Conservation (phyloP, 2,797 vertebrate genomes). For the Cossypha dichroa region DNA sequence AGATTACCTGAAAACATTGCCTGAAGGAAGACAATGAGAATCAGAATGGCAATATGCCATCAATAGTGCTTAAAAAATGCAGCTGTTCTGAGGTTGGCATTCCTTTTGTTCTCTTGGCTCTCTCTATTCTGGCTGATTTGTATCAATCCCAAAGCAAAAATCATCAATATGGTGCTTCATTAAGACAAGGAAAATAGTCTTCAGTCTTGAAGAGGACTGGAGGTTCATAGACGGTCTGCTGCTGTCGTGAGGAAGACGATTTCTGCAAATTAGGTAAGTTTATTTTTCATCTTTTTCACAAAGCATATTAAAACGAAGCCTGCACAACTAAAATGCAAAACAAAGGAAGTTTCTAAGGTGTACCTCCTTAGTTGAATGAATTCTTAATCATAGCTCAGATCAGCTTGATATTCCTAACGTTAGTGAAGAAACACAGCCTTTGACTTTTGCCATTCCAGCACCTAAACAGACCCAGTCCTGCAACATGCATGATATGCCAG, state of each 20-base stretch:
- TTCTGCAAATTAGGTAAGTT: slow-evolving; percentile 75
- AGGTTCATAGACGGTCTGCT: slow-evolving; percentile 78
- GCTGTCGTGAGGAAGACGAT: slow-evolving; percentile 80
- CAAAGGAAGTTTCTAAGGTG: fast-evolving
- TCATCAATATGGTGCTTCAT: slow-evolving; percentile 69
- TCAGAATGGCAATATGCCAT: slow-evolving; percentile 25
- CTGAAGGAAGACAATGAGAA: slow-evolving; percentile 28
- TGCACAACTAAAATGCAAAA: not conserved
- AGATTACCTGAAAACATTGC: slow-evolving; percentile 35
- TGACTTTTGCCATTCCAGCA: not conserved
- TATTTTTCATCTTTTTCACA: not conserved
- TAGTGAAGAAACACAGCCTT: not conserved
- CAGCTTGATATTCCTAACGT: not conserved
- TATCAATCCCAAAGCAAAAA: not conserved
- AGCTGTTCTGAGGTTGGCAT: not conserved
- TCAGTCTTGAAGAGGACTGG: slow-evolving; percentile 90
- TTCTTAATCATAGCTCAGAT: not conserved
- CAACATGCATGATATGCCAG: fast-evolving
- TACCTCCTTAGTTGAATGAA: not conserved
- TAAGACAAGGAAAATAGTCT: slow-evolving; percentile 87
- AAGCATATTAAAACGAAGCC: not conserved
- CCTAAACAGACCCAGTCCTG: not conserved
- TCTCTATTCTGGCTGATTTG: not conserved
- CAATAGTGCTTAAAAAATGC: slow-evolving; percentile 22
- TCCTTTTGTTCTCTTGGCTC: slow-evolving; percentile 22